Evolutionary conservation across 2,888 invertebrate genomes (phyloP).

Genomic region (Xylophagus ater): DNA sequence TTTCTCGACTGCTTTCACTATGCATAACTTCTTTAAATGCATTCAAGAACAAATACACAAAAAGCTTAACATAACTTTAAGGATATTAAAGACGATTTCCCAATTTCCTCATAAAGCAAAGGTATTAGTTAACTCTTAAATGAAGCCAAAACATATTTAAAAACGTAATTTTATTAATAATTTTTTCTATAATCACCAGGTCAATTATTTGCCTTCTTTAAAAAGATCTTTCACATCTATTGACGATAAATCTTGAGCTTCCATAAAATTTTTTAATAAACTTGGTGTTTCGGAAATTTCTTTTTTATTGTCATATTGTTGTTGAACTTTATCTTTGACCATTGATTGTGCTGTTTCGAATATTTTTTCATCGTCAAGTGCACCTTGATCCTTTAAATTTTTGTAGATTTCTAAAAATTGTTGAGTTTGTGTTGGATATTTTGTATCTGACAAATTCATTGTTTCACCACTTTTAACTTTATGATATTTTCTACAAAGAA

Average conservation of each 20-base stretch:
- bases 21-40: no score
- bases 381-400: conserved; percentile 44
- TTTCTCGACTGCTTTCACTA: no score
- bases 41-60: no score
- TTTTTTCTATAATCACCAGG: no score
- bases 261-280: conserved; percentile 27
- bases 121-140: no score
- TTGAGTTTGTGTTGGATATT: conserved; percentile 43
- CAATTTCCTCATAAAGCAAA: no score
- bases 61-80: no score
- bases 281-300: conserved; percentile 11
- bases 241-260: conserved; percentile 25
- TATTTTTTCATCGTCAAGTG: conserved; percentile 43
- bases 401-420: conserved; percentile 51
- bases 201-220: no score
- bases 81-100: no score
- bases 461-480: conserved; percentile 46
- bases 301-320: no score
- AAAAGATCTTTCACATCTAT: conserved; percentile 33
- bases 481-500: conserved; percentile 52
- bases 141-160: no score
- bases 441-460: conserved; percentile 44
- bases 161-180: no score
- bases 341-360: conserved; percentile 41
- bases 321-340: conserved; percentile 30